Conservation (phyloP, 2,113 vertebrate genomes). For the Cyprinodon tularosa region DNA sequence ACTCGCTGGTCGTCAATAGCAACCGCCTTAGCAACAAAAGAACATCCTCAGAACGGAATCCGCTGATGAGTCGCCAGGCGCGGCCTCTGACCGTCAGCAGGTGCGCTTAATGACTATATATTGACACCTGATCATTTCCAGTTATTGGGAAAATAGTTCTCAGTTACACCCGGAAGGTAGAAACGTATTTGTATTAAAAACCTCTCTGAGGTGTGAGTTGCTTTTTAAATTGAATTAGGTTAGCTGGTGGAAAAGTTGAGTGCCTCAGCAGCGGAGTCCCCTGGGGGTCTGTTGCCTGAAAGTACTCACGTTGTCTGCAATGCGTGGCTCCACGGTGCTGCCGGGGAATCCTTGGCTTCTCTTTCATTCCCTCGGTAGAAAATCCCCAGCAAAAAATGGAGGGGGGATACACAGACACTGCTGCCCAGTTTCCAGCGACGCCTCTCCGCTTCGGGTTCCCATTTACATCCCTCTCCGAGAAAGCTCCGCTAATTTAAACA, state of each 20-base stretch:
- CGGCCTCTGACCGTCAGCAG: conserved; percentile 40
- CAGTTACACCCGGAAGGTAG: not conserved
- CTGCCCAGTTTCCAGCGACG: conserved; percentile 21
- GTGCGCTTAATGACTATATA: conserved; percentile 18
- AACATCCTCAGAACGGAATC: conserved; percentile 71
- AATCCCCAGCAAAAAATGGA: conserved; percentile 33
- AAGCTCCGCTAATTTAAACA: conserved; percentile 48
- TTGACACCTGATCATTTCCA: not conserved
- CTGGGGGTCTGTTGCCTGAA: conserved; percentile 49
- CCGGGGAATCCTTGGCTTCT: conserved; percentile 63
- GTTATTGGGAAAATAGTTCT: conserved; percentile 14
- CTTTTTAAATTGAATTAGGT: conserved; percentile 29
- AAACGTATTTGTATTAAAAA: not conserved
- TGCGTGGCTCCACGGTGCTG: conserved; percentile 72
- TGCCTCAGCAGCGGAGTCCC: conserved; percentile 49
- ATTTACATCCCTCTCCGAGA: conserved; percentile 36
- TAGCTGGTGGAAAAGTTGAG: conserved; percentile 62
- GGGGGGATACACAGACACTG: conserved; percentile 1
- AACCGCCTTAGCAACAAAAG: conserved; percentile 75
- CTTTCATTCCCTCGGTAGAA: conserved; percentile 43
- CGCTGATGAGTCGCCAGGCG: conserved; percentile 53
- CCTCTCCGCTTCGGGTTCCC: conserved; percentile 29
- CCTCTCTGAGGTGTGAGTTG: not conserved
- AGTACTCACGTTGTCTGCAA: conserved; percentile 75
- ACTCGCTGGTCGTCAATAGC: conserved; percentile 73